Evolutionary conservation across 2,888 invertebrate genomes (phyloP), one percentile per base, ranked within the genome.

Genomic region (Dilophus febrilis): DNA sequence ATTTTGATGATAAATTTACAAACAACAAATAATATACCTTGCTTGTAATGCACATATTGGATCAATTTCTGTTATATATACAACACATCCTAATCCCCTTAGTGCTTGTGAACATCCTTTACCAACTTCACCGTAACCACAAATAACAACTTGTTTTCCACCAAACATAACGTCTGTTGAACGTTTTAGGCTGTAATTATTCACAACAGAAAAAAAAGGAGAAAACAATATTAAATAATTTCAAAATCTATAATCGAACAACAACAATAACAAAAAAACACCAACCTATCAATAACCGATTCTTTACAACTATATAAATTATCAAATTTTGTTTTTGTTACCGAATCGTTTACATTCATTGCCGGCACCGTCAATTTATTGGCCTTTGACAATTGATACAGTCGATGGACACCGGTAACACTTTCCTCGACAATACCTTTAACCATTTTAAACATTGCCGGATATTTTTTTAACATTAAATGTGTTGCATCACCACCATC

Each of bases 301-400:
- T 88, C 88, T 58, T 92, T 78, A 64, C 94, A 95, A 49, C 91
- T 90, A 59, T 95, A 95, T 27, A 94, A 68, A 62, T 94, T 95
- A 62, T 95, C 95, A 57, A 94, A 95, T 66, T 94, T 95, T 34
- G 92, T 94, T 71, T 95, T 95, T 3, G 92, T 95, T 32, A 95
- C 94, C 4, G 92, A 92, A 61, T 95, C 95, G 59, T 95, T 95
- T 28, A 95, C 94, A 61, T 95, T 95, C 91, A 95, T 95, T 2
- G 95, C 95, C 3, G 95, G 94, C 17, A 94, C 91, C 28, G 85
- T 82, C 43, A 95, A 66, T 64, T 92, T 92, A 41, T 86, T 85
- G 13, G 88, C 86, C 65, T 92, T 94, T 35, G 91, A 90, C 30
- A 95, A 70, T 61, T 95, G 94, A 59, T 95, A 95, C 40, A 95